Conservation (phyloP, 2,113 vertebrate species). For the Panthera tigris region DNA sequence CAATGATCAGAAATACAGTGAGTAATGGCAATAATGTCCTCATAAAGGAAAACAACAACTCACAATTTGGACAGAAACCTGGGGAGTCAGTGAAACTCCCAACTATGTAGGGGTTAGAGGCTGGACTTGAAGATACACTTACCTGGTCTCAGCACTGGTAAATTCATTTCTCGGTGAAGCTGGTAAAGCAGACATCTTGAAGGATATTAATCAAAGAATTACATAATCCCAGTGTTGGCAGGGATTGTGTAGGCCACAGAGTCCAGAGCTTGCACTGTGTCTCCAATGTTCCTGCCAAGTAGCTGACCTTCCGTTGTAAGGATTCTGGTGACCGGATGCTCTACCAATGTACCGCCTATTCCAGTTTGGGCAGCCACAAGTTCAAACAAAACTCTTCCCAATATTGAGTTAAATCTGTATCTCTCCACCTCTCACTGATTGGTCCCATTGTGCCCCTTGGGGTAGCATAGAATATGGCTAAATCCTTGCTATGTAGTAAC, state of each 20-base stretch:
- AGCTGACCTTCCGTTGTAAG: not conserved
- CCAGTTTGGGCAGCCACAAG: not conserved
- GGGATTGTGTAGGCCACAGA: not conserved
- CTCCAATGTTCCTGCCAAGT: not conserved
- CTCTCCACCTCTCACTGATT: not conserved
- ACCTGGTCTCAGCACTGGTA: not conserved
- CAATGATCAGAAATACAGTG: conserved; percentile 52
- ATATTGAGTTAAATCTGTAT: not conserved
- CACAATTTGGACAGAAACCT: conserved; percentile 31
- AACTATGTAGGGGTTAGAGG: not conserved
- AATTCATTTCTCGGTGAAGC: conserved; percentile 23
- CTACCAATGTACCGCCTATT: not conserved
- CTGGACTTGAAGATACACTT: not conserved
- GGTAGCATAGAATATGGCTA: not conserved
- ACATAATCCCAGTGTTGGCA: not conserved
- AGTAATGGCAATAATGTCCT: conserved; percentile 71
- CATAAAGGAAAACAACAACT: conserved; percentile 57
- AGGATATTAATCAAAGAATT: conserved; percentile 22
- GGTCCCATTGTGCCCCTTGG: not conserved
- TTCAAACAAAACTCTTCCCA: not conserved
- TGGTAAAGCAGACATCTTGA: not conserved
- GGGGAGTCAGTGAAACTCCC: not conserved
- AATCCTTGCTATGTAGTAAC: not conserved
- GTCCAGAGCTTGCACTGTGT: not conserved
- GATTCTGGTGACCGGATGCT: not conserved